Base-by-base conservation (phyloP, 2,888 invertebrate species). In the Synanthedon vespiformis region DNA sequence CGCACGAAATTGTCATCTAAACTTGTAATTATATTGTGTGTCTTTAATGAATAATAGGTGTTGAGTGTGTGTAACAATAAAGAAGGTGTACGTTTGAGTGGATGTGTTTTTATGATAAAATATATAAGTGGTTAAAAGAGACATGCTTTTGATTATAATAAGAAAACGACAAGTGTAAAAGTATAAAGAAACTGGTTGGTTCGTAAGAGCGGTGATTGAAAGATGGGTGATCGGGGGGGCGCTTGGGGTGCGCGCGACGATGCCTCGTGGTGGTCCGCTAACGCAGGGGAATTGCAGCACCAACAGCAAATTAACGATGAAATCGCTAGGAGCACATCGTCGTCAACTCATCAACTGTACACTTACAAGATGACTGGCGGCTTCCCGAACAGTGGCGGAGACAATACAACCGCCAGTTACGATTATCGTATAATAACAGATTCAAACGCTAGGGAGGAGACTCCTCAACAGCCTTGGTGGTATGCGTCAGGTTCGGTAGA, bases 311-410 rank as follows among this genome's bases (percentile, higher is more conserved):
- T 85, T 63, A 82, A 83, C 72, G 87, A 88, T 57, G 85, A 86
- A 56, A 81, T 85, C 50, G 84, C 86, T 47, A 74, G 83, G 59
- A 85, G 82, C 57, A 83, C 84, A 55, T 81, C 84, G 22, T 73
- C 83, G 53, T 70, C 89, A 58, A 85, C 88, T 68, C 94, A 94
- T 74, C 94, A 94, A 80, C 88, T 94, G 64, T 94, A 94, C 77
- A 92, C 92, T 58, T 95, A 95, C 80, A 95, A 94, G 90, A 94
- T 95, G 94, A 92, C 94, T 69, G 92, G 93, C 77, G 93, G 93
- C 77, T 94, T 94, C 89, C 91, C 93, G 68, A 83, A 91, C 90
- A 80, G 91, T 90, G 84, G 89, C 85, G 71, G 90, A 84, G 86
- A 91, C 89, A 80, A 89, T 78, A 89, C 91, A 56, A 89, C 90